Percentiles rank a stretch among this genome's conserved stretches.
These are phyloP conservation scores for Argynnis bischoffii DNA, from an alignment of 2,888 invertebrate species.

Conservation along the genomic window DNA sequence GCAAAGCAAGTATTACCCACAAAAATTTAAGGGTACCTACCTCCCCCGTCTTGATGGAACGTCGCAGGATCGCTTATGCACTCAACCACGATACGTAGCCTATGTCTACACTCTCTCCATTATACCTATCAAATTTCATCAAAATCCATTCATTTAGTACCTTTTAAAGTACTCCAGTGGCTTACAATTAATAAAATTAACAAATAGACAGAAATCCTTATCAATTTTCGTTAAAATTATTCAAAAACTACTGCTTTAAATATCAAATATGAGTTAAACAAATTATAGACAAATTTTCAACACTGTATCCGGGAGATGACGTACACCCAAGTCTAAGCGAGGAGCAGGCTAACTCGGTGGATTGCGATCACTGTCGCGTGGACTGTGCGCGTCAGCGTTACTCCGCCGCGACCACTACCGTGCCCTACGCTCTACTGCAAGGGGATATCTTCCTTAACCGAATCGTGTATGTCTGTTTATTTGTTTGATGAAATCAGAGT, in stretches of 20 bases:
- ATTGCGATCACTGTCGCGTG: slow-evolving; percentile 51
- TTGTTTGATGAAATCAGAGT: not conserved
- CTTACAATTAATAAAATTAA: not conserved
- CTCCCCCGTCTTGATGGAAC: too few relatives aligned
- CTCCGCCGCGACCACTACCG: slow-evolving; percentile 41
- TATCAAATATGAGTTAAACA: too few relatives aligned
- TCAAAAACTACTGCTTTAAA: too few relatives aligned
- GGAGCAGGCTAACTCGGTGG: slow-evolving; percentile 52
- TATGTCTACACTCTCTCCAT: too few relatives aligned
- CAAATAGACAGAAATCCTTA: slow-evolving; percentile 52
- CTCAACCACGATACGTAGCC: too few relatives aligned
- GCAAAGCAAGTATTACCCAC: too few relatives aligned
- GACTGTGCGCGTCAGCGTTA: slow-evolving; percentile 44
- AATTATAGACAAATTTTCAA: too few relatives aligned
- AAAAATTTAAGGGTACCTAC: too few relatives aligned
- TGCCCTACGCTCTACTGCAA: slow-evolving; percentile 34
- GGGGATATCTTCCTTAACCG: slow-evolving; percentile 1
- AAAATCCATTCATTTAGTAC: too few relatives aligned
- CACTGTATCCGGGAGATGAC: slow-evolving; percentile 46
- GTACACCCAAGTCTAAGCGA: slow-evolving; percentile 45
- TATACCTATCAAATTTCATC: too few relatives aligned
- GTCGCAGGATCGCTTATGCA: too few relatives aligned
- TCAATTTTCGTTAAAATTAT: slow-evolving; percentile 33
- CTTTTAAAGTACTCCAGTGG: too few relatives aligned
- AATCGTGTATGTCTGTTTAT: slow-evolving; percentile 9